A percentile compares a stretch with the other conserved stretches of the same genome.
phyloP scores from a whole-genome alignment of 2,113 vertebrate genomes.

The Marmota flaviventris region DNA sequence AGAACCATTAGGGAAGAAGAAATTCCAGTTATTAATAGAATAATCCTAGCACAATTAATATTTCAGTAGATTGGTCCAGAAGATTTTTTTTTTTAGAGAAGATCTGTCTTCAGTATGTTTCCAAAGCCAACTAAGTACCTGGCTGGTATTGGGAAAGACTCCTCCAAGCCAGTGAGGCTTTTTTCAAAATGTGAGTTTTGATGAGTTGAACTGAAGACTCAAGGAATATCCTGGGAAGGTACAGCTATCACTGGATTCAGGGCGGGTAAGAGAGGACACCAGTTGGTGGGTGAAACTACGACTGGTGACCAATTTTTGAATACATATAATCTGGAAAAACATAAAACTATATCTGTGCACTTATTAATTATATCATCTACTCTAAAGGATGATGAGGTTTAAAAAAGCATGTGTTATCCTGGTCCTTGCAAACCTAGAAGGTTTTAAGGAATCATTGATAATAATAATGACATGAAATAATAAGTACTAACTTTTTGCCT shows the following conservation, averaged over 20 bases:
- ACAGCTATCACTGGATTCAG: neutral
- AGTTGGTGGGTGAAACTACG: neutral
- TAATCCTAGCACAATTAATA: neutral
- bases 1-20: neutral
- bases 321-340: neutral
- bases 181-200: neutral
- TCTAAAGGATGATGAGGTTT: neutral
- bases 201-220: neutral
- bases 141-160: too few relatives aligned
- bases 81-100: conserved; percentile 35
- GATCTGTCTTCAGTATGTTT: neutral
- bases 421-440: neutral
- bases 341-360: neutral
- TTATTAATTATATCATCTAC: neutral
- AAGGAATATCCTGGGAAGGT: neutral
- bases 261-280: neutral
- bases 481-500: neutral
- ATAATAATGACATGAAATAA: neutral
- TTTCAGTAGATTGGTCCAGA: neutral
- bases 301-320: neutral
- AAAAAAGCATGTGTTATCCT: neutral
- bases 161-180: neutral
- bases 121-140: neutral
- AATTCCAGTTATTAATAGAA: neutral
- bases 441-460: neutral